Base-by-base conservation (phyloP, 2,113 vertebrate genomes). In the Erinaceus europaeus region DNA sequence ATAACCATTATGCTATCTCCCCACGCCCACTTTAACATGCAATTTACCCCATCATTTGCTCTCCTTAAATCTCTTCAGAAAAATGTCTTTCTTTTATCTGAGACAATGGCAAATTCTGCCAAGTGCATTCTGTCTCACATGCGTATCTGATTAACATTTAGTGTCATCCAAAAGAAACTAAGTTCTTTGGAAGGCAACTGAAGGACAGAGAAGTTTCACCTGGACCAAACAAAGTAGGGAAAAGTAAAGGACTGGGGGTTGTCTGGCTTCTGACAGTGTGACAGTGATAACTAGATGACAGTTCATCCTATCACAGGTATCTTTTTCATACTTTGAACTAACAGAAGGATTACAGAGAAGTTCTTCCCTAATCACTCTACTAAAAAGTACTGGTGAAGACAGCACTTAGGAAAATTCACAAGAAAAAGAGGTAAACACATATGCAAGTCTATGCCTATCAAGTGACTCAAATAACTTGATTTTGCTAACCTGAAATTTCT, bases 351-450 rank as follows among this genome's bases (percentile, higher is more conserved):
- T 48, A 50, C 4, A 50, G 20, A 71, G 15, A 68, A n/a, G 17
- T 40, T 75, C 14, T 34, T 15, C 10, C 46, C 62, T 76, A 84
- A 44, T 20, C 15, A 50, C 38, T 65, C 18, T 72, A 44, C 34
- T 76, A 34, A 67, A 86, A 57, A 62, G 86, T 15, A 34, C 69
- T 53, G 71, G 84, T 38, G 80, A 38, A 62, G 88, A 82, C 87
- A 36, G 64, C 34, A 65, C 8, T 64, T 88, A 46, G 42, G 61
- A 12, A 65, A 78, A 83, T 40, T 59, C 50, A 34, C 32, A 59
- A 48, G 44, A 62, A 23, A 74, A 65, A 29, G 3, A 18, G 29
- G 59, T 55, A 27, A 36, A 20, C 38, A 55, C n/a, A n/a, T 20
- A 69, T 25, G 36, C 38, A 89, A 64, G 48, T 20, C 71, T 79